Percentiles rank a stretch among this genome's conserved stretches.
Evolutionary conservation across 2,888 invertebrate genomes (phyloP).

Genomic region (Pimpla rufipes): DNA sequence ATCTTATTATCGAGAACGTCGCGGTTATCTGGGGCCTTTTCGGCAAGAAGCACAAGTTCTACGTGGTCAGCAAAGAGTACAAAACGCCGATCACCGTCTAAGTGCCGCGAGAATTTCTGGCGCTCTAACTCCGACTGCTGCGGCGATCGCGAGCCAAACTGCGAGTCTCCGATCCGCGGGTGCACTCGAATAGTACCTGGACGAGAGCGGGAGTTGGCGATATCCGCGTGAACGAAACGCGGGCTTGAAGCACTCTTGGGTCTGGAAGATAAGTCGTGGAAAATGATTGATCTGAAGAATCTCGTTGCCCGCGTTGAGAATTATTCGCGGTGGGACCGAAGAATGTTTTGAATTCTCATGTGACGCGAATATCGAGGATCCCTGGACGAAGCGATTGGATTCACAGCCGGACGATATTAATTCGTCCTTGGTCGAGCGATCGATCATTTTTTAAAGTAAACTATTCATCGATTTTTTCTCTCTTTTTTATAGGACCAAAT

Average conservation of each 20-base stretch:
- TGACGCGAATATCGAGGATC: too few species aligned
- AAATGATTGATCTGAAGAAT: too few species aligned
- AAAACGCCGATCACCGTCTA: conserved; percentile 87
- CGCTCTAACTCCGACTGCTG: neutral
- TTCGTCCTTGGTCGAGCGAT: neutral
- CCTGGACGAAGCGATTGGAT: neutral
- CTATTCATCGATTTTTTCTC: too few species aligned
- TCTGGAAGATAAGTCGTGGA: too few species aligned
- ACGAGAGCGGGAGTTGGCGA: neutral
- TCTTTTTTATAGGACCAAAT: too few species aligned
- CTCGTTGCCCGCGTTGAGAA: too few species aligned
- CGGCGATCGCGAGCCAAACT: neutral
- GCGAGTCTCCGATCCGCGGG: conserved; percentile 23
- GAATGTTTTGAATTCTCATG: too few species aligned
- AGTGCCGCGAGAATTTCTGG: conserved; percentile 33
- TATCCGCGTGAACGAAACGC: too few species aligned
- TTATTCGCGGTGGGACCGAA: too few species aligned
- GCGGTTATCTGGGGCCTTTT: conserved; percentile 98
- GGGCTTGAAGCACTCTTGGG: too few species aligned
- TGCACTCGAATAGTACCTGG: conserved; percentile 52
- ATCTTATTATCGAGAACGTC: conserved; percentile 97
- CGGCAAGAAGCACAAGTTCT: conserved; percentile 98
- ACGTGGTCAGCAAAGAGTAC: conserved; percentile 97
- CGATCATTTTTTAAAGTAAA: neutral
- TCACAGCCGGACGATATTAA: neutral